phyloP scores from a whole-genome alignment of 1,140 invertebrate genomes.

The Metopolophium dirhodum region DNA sequence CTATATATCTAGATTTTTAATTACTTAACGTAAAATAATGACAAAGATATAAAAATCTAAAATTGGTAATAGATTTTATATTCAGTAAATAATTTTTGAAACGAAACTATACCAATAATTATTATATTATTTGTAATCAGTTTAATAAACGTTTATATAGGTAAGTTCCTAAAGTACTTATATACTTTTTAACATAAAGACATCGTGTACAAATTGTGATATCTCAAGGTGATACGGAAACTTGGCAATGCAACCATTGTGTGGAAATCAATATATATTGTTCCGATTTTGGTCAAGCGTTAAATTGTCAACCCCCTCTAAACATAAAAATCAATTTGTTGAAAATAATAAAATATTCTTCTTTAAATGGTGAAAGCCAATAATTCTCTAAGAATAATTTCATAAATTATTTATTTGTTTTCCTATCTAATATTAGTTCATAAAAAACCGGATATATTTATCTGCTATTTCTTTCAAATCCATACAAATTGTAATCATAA shows the following conservation, averaged over 20 bases:
- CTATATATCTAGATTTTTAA: background rate
- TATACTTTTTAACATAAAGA: background rate
- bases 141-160: background rate
- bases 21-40: background rate
- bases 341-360: background rate
- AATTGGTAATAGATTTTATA: background rate
- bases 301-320: constrained; percentile 32
- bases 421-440: background rate
- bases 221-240: constrained; percentile 33
- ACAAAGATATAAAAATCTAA: background rate
- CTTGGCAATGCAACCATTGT: constrained; percentile 46
- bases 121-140: background rate
- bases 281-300: constrained; percentile 45
- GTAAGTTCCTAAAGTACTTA: background rate
- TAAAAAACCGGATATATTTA: background rate
- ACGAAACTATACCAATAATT: background rate
- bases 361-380: background rate
- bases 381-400: background rate
- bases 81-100: background rate
- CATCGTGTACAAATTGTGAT: constrained; percentile 6
- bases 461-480: background rate
- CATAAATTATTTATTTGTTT: background rate
- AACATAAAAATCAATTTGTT: constrained; percentile 8
- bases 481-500: background rate
- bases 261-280: constrained; percentile 41